Evolutionary conservation across 2,888 invertebrate species (phyloP).

Genomic region (Chrysotoxum bicinctum): DNA sequence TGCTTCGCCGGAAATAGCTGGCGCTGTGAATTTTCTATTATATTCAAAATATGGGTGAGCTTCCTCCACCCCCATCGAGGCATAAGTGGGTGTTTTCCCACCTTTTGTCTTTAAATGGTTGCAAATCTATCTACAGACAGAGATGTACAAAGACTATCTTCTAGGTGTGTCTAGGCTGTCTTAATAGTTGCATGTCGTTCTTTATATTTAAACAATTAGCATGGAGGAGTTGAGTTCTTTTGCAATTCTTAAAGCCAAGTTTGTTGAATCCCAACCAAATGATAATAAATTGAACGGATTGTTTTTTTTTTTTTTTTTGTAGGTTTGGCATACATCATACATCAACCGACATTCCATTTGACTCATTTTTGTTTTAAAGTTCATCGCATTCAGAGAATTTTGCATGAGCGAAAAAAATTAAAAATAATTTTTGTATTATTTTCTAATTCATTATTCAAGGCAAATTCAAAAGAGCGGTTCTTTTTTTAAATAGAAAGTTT

Average conservation of each 20-base stretch:
- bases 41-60: slow-evolving; percentile 1
- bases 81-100: not conserved
- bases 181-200: slow-evolving; percentile 5
- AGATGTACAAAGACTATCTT: not conserved
- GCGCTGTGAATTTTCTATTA: not conserved
- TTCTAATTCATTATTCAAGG: slow-evolving; percentile 47
- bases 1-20: slow-evolving; percentile 49
- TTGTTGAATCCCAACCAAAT: not conserved
- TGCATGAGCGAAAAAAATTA: not conserved
- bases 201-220: slow-evolving; percentile 12
- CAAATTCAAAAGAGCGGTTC: slow-evolving; percentile 44
- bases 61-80: not conserved
- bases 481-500: slow-evolving; percentile 39
- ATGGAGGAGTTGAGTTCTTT: slow-evolving; percentile 4
- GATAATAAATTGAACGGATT: slow-evolving; percentile 1
- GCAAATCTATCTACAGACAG: not conserved
- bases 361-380: slow-evolving; percentile 10
- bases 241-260: not conserved
- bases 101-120: not conserved
- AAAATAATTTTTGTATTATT: not conserved
- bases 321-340: slow-evolving; percentile 2
- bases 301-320: not conserved
- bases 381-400: slow-evolving; percentile 9
- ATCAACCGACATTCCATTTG: slow-evolving; percentile 26
- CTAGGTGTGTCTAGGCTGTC: not conserved